A percentile compares a stretch with the other conserved stretches of the same genome.
These are phyloP conservation scores for Dynastes maya DNA, from an alignment of 2,888 invertebrate species.

Conservation along the genomic window DNA sequence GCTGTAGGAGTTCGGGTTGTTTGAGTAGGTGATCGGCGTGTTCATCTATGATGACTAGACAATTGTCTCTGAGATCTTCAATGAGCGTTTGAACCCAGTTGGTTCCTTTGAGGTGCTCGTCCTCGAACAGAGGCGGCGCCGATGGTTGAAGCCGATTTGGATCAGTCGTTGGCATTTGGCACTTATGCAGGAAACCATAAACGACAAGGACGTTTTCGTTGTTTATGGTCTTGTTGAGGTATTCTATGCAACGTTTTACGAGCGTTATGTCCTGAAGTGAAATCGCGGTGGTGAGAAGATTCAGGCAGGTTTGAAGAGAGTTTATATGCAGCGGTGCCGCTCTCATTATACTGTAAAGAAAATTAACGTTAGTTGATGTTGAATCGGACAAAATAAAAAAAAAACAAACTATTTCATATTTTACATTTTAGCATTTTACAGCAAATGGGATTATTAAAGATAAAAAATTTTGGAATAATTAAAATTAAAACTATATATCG, in stretches of 20 bases:
- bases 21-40: conserved; percentile 73
- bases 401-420: too few relatives aligned
- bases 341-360: conserved; percentile 65
- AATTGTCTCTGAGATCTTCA: conserved; percentile 78
- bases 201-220: conserved; percentile 79
- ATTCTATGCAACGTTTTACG: conserved; percentile 79
- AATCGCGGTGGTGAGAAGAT: conserved; percentile 82
- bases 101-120: conserved; percentile 61
- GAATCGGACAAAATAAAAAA: too few relatives aligned
- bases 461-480: too few relatives aligned
- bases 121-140: conserved; percentile 67
- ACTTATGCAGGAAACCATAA: conserved; percentile 72
- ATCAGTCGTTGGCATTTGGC: conserved; percentile 62
- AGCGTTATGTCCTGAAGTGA: conserved; percentile 82
- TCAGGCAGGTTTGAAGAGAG: conserved; percentile 75
- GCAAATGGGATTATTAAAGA: too few relatives aligned
- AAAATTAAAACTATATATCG: too few relatives aligned
- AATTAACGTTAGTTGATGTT: too few relatives aligned
- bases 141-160: conserved; percentile 65
- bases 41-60: conserved; percentile 77
- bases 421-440: too few relatives aligned
- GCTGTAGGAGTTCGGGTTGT: conserved; percentile 75
- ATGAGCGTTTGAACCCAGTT: conserved; percentile 71
- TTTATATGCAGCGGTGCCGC: conserved; percentile 65
- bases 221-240: conserved; percentile 77